phyloP scores from a whole-genome alignment of 2,888 invertebrate genomes.

The Stenotaenia linearis region DNA sequence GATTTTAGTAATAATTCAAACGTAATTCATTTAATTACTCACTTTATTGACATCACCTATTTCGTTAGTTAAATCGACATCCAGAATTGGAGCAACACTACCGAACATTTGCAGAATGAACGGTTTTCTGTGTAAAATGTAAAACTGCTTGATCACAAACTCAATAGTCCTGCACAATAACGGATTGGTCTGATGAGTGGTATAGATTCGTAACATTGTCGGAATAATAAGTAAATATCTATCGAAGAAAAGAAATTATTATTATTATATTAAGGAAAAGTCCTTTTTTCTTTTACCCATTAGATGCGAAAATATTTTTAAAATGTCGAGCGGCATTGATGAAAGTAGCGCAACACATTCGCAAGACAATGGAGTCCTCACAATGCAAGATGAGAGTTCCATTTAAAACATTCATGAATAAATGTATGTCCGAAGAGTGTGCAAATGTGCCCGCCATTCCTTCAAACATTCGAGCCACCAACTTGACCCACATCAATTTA shows the following conservation, averaged over 20 bases:
- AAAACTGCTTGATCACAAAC: slow-evolving; percentile 97
- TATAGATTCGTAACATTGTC: slow-evolving; percentile 90
- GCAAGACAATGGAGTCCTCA: slow-evolving; percentile 89
- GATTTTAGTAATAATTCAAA: too few relatives aligned
- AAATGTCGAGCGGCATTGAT: slow-evolving; percentile 97
- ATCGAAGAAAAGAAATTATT: slow-evolving; percentile 31
- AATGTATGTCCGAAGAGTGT: slow-evolving; percentile 91
- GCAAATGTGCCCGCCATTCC: slow-evolving; percentile 97
- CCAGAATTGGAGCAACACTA: slow-evolving; percentile 90
- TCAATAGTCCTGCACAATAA: slow-evolving; percentile 92
- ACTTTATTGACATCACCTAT: slow-evolving; percentile 91
- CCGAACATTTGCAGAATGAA: slow-evolving; percentile 99
- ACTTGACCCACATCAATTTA: slow-evolving; percentile 97
- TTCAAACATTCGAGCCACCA: slow-evolving; percentile 94
- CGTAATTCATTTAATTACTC: too few relatives aligned
- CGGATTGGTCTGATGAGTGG: slow-evolving; percentile 94
- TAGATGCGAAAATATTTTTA: slow-evolving; percentile 96
- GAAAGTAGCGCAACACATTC: slow-evolving; percentile 94
- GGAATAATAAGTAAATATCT: slow-evolving; percentile 97
- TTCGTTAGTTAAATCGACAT: slow-evolving; percentile 67
- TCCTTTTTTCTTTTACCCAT: too few relatives aligned
- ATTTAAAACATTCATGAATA: slow-evolving; percentile 95
- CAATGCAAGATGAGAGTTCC: slow-evolving; percentile 94
- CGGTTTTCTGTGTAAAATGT: slow-evolving; percentile 93
- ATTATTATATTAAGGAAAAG: slow-evolving; percentile 8